Evolutionary conservation across 2,113 vertebrate genomes (phyloP), one percentile per base, ranked within the genome.

Genomic region (Mugil cephalus): DNA sequence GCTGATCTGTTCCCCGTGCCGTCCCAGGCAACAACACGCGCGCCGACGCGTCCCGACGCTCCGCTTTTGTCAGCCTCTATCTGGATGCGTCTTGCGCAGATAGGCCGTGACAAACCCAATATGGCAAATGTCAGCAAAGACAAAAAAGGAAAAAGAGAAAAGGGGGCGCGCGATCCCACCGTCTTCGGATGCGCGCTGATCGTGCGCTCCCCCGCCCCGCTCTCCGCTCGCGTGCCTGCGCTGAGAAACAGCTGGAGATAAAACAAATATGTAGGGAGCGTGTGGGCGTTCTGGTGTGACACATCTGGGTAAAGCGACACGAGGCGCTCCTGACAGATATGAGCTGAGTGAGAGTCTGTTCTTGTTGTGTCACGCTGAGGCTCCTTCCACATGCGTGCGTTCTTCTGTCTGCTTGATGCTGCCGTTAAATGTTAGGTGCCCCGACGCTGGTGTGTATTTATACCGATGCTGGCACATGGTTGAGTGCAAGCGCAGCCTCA

Each of bases 301-400:
- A 86, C 85, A 88, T 90, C 85, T 90, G 82, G 76, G 88, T 74
- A 74, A 84, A 67, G 51, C 18, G 19, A 78, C 73, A 60, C 21
- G 47, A 74, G 76, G 82, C 63, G 70, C 69, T 58, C 86, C 60
- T 89, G 89, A 88, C 89, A 83, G 84, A 88, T 80, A 78, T 39
- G 74, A 76, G 83, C 74, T 78, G 82, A 88, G 74, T 72, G 56
- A 58, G 74, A 83, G 69, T 58, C 65, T 36, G 61, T 76, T 86
- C 77, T 72, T 86, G 59, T 87, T 77, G 61, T 66, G 71, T 92
- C 88, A 88, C 52, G 24, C 56, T 47, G 42, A 66, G 65, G 45
- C 63, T 82, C 34, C 74, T 84, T 80, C 80, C 80, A 83, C 89
- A 78, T 51, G 71, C 75, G 67, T 79, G 70, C 86, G 67, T 67